Conservation (phyloP, 2,888 invertebrate species). For the Copidosoma aretas region DNA sequence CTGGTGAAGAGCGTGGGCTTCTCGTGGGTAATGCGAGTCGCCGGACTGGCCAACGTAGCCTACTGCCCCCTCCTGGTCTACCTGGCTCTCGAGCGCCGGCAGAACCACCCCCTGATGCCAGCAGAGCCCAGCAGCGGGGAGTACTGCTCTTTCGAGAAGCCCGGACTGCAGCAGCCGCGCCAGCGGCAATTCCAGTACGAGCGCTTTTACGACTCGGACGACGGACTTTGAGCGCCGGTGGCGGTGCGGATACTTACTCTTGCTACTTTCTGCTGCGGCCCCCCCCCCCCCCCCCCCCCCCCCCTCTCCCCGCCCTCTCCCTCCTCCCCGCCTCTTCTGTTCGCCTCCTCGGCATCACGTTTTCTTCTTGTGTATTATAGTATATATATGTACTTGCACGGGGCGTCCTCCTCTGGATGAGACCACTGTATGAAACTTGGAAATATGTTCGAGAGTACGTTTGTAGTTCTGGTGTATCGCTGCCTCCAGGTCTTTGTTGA, state of each 20-base stretch:
- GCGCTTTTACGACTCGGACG: conserved; percentile 56
- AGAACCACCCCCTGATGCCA: conserved; percentile 7
- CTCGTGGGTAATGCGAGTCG: conserved; percentile 75
- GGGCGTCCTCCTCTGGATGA: no score
- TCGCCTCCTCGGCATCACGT: no score
- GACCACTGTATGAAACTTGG: no score
- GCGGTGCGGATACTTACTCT: no score
- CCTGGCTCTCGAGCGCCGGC: conserved; percentile 53
- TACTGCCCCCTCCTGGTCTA: conserved; percentile 73
- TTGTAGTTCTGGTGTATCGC: no score
- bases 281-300: neutral
- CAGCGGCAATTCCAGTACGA: conserved; percentile 47
- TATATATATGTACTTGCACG: no score
- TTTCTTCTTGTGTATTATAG: no score
- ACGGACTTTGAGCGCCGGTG: conserved; percentile 48
- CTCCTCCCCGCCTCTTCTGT: no score
- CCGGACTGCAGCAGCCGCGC: conserved; percentile 15
- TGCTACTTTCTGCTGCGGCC: no score
- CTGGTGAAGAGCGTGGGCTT: conserved; percentile 75
- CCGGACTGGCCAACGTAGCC: conserved; percentile 74
- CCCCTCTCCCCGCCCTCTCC: neutral
- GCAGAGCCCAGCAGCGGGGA: conserved; percentile 47
- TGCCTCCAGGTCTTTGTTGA: no score
- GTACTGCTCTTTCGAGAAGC: conserved; percentile 50
- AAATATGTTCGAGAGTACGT: no score